A percentile compares a stretch with the other conserved stretches of the same genome.
These are phyloP conservation scores for Empidonax alnorum DNA, from an alignment of 2,113 vertebrate genomes.

Conservation along the genomic window DNA sequence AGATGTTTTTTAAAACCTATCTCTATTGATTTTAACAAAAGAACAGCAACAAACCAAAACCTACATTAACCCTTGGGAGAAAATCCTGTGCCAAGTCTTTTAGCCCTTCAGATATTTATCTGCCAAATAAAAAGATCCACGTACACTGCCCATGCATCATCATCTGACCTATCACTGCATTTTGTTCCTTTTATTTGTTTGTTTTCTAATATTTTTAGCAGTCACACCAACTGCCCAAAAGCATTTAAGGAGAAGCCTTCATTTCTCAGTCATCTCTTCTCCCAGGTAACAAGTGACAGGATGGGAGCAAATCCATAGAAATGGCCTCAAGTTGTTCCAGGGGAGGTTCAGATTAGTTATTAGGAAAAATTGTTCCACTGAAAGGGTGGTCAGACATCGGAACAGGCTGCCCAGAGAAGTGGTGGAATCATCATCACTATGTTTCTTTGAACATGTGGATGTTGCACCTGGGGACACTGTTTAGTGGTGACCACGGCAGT, in stretches of 20 bases:
- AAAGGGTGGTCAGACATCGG: not conserved
- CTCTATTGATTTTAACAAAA: not conserved
- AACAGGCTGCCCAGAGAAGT: not conserved
- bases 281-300: not conserved
- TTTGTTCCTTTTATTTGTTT: not conserved
- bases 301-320: not conserved
- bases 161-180: not conserved
- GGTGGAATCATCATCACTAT: not conserved
- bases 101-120: not conserved
- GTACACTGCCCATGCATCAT: too few relatives aligned
- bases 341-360: not conserved
- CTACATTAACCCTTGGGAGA: not conserved
- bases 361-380: not conserved
- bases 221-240: not conserved
- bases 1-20: not conserved
- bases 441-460: too few relatives aligned
- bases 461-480: not conserved
- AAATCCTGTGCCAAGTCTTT: not conserved
- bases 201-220: not conserved
- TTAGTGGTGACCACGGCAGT: not conserved
- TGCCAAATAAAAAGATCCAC: not conserved
- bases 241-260: not conserved
- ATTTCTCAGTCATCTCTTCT: not conserved
- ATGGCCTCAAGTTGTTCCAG: not conserved
- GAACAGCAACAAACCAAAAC: not conserved